phyloP scores from a whole-genome alignment of 2,888 invertebrate genomes.

The Synergus gifuensis region DNA sequence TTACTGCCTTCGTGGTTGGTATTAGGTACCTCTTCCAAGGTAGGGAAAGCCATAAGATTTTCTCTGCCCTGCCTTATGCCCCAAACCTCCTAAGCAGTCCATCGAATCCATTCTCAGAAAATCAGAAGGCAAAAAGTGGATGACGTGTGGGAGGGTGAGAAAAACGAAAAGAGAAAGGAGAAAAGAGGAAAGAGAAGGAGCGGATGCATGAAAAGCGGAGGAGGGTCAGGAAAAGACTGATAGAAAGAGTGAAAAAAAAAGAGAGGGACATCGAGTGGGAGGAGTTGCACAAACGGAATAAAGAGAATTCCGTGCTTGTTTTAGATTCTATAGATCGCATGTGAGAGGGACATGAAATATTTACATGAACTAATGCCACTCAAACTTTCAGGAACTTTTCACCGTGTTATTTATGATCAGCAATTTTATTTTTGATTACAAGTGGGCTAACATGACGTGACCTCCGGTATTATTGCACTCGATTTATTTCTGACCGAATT shows the following conservation, averaged over 20 bases:
- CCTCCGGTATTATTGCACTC: neutral
- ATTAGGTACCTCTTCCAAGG: conserved; percentile 16
- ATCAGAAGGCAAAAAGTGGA: conserved; percentile 43
- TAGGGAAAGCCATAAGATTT: conserved; percentile 15
- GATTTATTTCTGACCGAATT: neutral
- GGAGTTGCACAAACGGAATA: conserved; percentile 28
- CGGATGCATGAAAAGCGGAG: conserved; percentile 34
- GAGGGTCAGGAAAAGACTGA: conserved; percentile 39
- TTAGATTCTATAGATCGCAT: conserved; percentile 37
- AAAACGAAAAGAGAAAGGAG: neutral
- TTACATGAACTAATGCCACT: conserved; percentile 41
- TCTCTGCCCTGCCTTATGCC: conserved; percentile 14
- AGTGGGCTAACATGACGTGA: neutral
- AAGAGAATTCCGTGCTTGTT: conserved; percentile 36
- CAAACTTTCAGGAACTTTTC: conserved; percentile 16
- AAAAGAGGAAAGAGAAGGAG: conserved; percentile 32
- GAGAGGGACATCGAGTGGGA: conserved; percentile 44
- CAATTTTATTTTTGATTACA: conserved; percentile 14
- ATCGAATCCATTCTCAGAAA: conserved; percentile 26
- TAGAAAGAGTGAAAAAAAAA: conserved; percentile 47
- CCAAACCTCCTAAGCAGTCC: neutral
- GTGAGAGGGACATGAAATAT: conserved; percentile 43
- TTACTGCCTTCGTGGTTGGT: neutral
- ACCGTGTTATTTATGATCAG: neutral
- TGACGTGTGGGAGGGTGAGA: conserved; percentile 39